These are phyloP conservation scores for Penaeus japonicus DNA, from an alignment of 1,140 invertebrate species.

Conservation along the genomic window DNA sequence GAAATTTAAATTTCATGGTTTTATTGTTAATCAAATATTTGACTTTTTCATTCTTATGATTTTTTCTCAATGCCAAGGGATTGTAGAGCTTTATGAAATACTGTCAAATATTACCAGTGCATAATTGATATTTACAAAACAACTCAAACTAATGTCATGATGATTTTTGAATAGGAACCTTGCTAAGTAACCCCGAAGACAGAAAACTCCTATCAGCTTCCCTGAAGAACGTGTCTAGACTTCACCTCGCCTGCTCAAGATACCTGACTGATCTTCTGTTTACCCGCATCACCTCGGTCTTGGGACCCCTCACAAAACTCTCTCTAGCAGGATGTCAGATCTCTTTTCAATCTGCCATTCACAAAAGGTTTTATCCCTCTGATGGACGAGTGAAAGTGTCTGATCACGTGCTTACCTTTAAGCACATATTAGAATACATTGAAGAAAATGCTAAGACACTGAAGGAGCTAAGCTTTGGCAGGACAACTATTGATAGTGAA, in stretches of 20 bases:
- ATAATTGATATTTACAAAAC: background rate
- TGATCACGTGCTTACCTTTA: slow-evolving; percentile 75
- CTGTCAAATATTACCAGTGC: background rate
- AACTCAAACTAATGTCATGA: background rate
- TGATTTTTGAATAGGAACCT: slow-evolving; percentile 66
- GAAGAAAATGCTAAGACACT: slow-evolving; percentile 67
- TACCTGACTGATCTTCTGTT: slow-evolving; percentile 77
- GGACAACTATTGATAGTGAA: slow-evolving; percentile 73
- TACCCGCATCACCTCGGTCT: slow-evolving; percentile 71
- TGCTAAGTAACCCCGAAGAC: slow-evolving; percentile 71
- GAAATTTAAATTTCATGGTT: too few relatives aligned
- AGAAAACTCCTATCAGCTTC: slow-evolving; percentile 66
- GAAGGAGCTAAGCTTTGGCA: slow-evolving; percentile 72
- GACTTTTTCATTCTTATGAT: too few relatives aligned
- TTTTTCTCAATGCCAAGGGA: too few relatives aligned
- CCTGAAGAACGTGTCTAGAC: slow-evolving; percentile 69
- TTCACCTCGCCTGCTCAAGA: slow-evolving; percentile 73
- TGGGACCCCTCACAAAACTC: slow-evolving; percentile 70
- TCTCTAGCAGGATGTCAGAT: slow-evolving; percentile 74
- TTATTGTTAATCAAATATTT: too few relatives aligned
- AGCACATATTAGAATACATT: slow-evolving; percentile 71
- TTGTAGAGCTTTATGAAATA: too few relatives aligned
- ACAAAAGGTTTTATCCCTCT: slow-evolving; percentile 73
- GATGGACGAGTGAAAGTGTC: slow-evolving; percentile 67
- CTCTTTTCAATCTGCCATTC: slow-evolving; percentile 74